These are phyloP conservation scores for Myopa tessellatipennis DNA, from an alignment of 2,888 invertebrate species.

Conservation along the genomic window DNA sequence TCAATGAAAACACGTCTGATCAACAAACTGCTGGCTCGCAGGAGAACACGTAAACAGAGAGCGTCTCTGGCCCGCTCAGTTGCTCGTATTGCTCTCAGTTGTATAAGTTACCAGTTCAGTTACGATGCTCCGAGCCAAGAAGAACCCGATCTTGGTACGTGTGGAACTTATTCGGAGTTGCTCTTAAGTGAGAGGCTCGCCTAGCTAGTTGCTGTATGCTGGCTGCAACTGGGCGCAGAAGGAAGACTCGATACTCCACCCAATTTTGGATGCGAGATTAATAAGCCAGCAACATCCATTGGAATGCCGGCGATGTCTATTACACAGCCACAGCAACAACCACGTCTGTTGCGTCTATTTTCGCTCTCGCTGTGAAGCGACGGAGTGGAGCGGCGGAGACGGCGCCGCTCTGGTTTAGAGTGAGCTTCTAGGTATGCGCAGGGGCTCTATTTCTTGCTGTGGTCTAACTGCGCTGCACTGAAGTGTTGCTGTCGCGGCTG, in stretches of 20 bases:
- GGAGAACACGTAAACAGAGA: conserved; percentile 32
- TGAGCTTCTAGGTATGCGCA: conserved; percentile 18
- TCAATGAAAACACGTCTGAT: conserved; percentile 25
- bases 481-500: conserved; percentile 47
- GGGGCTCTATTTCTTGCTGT: conserved; percentile 28
- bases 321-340: conserved; percentile 34
- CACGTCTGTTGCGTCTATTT: conserved; percentile 39
- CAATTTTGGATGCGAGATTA: conserved; percentile 61
- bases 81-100: background rate
- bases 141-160: background rate
- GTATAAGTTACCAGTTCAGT: no score
- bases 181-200: background rate
- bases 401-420: conserved; percentile 35
- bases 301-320: conserved; percentile 53
- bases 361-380: conserved; percentile 18
- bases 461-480: conserved; percentile 36
- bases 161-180: background rate
- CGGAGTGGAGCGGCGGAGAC: background rate
- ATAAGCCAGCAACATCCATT: conserved; percentile 48
- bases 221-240: conserved; percentile 54
- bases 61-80: background rate
- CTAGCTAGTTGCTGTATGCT: background rate
- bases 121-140: background rate
- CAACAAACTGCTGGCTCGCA: conserved; percentile 15
- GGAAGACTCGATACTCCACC: conserved; percentile 64